Evolutionary conservation across 2,113 vertebrate species (phyloP).

Genomic region (Herpetotheres cachinnans): DNA sequence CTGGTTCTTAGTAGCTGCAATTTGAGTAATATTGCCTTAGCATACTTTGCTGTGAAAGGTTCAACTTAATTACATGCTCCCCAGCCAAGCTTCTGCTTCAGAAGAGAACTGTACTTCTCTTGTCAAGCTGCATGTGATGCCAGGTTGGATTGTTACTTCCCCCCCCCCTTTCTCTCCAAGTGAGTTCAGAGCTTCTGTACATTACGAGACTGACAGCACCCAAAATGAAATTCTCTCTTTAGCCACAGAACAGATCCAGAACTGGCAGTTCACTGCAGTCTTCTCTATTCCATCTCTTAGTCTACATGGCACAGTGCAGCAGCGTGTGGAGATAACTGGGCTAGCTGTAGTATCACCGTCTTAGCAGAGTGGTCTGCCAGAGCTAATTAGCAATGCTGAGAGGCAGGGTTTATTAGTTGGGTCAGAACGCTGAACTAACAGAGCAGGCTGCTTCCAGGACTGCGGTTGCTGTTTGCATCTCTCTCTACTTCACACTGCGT

Average conservation of each 20-base stretch:
- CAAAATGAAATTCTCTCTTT: conserved; percentile 49
- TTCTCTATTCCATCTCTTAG: not conserved
- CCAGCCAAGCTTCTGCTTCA: not conserved
- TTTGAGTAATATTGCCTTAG: not conserved
- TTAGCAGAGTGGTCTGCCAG: not conserved
- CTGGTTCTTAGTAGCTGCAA: conserved; percentile 19
- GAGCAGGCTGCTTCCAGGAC: not conserved
- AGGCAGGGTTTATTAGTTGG: not conserved
- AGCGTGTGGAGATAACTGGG: not conserved
- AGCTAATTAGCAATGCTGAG: not conserved
- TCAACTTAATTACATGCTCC: conserved; percentile 28
- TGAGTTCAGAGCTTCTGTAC: not conserved
- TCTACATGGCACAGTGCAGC: not conserved
- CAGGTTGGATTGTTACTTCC: not conserved
- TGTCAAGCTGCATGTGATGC: not conserved
- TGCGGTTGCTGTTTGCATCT: not conserved
- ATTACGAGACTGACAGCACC: conserved; percentile 7
- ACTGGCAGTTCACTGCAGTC: conserved; percentile 24
- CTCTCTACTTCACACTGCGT: not conserved
- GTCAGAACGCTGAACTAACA: not conserved
- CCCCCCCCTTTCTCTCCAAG: not conserved
- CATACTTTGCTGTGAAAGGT: not conserved
- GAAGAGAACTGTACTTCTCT: not conserved
- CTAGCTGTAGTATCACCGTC: not conserved
- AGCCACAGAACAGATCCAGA: conserved; percentile 20